These are phyloP conservation scores for Notothenia coriiceps DNA, from an alignment of 2,113 vertebrate genomes.

Conservation along the genomic window DNA sequence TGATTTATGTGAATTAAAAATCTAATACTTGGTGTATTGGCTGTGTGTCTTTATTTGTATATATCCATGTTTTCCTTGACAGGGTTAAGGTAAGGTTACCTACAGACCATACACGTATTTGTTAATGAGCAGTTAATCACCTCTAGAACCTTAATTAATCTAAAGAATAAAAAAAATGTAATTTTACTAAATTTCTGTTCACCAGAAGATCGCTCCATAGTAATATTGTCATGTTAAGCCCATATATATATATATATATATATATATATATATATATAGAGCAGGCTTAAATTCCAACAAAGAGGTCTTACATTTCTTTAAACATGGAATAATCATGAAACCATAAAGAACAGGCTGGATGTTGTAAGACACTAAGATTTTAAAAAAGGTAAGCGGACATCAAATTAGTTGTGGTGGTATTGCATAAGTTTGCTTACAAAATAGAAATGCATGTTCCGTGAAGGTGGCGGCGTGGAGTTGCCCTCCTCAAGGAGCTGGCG, in stretches of 20 bases:
- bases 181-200: neutral
- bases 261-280: too few species aligned
- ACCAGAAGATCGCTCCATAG: neutral
- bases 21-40: neutral
- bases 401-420: neutral
- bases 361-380: neutral
- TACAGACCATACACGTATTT: neutral
- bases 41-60: neutral
- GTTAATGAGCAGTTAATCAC: neutral
- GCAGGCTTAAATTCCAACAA: neutral
- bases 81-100: neutral
- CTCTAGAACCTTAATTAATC: neutral
- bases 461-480: slow-evolving; percentile 72
- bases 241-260: too few species aligned
- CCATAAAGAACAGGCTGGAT: neutral
- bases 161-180: neutral
- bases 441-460: slow-evolving; percentile 94
- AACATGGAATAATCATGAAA: neutral
- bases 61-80: neutral
- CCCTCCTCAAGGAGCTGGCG: slow-evolving; percentile 89
- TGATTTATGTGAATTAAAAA: neutral
- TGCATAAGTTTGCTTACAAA: slow-evolving; percentile 86
- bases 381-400: neutral
- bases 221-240: neutral
- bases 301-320: neutral